Conservation (phyloP, 2,888 invertebrate species). For the Cantharis flavilabris region DNA sequence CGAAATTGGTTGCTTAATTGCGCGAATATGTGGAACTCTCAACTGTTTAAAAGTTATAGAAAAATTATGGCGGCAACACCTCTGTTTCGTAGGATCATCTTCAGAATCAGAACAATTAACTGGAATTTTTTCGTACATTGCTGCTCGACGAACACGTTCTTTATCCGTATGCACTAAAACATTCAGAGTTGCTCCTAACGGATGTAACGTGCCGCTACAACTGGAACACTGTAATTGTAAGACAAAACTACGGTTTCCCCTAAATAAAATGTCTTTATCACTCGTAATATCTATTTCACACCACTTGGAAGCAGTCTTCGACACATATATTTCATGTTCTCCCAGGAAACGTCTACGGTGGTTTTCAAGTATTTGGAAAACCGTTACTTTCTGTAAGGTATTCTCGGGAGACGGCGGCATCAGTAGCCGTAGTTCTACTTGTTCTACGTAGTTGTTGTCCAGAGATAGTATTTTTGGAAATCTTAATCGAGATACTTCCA, state of each 20-base stretch:
- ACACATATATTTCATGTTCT: constrained; percentile 50
- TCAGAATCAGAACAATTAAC: constrained; percentile 61
- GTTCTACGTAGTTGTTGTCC: constrained; percentile 49
- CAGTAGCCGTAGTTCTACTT: constrained; percentile 57
- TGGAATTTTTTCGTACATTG: constrained; percentile 44
- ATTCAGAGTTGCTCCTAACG: constrained; percentile 49
- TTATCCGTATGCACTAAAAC: constrained; percentile 47
- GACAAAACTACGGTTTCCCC: constrained; percentile 57
- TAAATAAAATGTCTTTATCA: constrained; percentile 58
- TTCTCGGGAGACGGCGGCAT: constrained; percentile 41
- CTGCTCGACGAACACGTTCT: constrained; percentile 42
- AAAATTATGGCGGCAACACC: constrained; percentile 70
- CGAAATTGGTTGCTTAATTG: constrained; percentile 69
- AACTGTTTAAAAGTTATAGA: constrained; percentile 69
- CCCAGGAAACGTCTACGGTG: constrained; percentile 52
- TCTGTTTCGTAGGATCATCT: constrained; percentile 49
- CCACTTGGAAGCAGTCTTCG: constrained; percentile 59
- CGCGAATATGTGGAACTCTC: constrained; percentile 51
- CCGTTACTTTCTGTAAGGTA: constrained; percentile 43
- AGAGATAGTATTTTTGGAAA: background rate
- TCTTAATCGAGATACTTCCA: background rate
- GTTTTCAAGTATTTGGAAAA: constrained; percentile 53
- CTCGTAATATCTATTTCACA: constrained; percentile 64
- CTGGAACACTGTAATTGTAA: constrained; percentile 61
- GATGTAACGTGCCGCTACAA: constrained; percentile 53